Base-by-base conservation (phyloP, 2,888 invertebrate species). In the Hartigia nigra region DNA sequence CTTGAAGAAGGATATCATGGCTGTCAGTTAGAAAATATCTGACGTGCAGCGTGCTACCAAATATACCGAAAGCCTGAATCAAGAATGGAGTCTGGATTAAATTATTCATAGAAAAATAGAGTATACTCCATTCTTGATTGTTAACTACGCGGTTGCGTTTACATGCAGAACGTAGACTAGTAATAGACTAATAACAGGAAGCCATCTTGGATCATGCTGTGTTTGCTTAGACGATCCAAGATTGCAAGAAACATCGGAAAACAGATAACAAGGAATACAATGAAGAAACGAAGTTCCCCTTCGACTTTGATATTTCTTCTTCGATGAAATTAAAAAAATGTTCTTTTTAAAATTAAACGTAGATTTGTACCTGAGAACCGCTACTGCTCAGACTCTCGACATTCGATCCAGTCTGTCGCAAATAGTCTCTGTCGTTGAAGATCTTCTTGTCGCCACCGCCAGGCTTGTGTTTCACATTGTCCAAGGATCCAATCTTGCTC, bases 371-470 rank as follows among this genome's bases (percentile, higher is more conserved):
- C 91, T 90, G 90, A 55, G 90, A 88, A 77, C 90, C 90, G 82
- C 91, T 91, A 78, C 90, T 90, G 78, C 88, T 88, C 79, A 90
- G 84, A 77, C 88, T 89, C 81, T 89, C 90, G 5, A 89, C 88
- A 77, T 89, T 88, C 1, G 88, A 86, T 76, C 88, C 84, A 23
- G 87, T 94, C 93, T 97, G 97, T 93, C 96, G 96, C 92, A 97
- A 94, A 93, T 97, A 97, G 83, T 96, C 96, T 93, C 96, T 97
- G 92, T 97, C 97, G 91, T 97, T 97, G 92, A 97, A 97, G 90
- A 98, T 98, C 93, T 97, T 98, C 93, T 97, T 96, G 86, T 97
- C 97, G 75, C 98, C 98, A 82, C 98, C 98, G 87, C 97, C 97
- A 79, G 98, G 97, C 93, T 94, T 96, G 93, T 98, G 96, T 92